phyloP scores from a whole-genome alignment of 2,888 invertebrate genomes.

The Holacanthella duospinosa region DNA sequence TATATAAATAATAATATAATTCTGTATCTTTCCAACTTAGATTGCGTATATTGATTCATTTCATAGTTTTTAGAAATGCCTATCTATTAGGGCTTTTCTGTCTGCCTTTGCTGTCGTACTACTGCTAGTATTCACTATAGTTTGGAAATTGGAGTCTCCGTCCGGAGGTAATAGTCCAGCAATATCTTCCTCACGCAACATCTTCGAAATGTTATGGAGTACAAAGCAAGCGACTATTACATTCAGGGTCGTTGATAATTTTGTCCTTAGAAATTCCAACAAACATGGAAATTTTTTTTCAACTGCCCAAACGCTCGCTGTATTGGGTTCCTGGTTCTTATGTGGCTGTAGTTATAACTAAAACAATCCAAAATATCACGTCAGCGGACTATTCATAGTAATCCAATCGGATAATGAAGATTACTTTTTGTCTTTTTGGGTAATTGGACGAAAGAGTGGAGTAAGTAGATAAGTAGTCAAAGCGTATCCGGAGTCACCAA shows the following conservation, averaged over 20 bases:
- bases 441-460: background rate
- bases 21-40: no score
- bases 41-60: no score
- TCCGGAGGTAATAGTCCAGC: background rate
- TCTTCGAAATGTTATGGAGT: conserved; percentile 6
- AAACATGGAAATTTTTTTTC: conserved; percentile 5
- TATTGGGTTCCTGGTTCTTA: conserved; percentile 1
- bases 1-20: no score
- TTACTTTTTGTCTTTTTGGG: background rate
- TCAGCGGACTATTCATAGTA: background rate
- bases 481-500: conserved; percentile 7
- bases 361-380: background rate
- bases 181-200: background rate
- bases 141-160: background rate
- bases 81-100: background rate
- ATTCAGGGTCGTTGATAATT: background rate
- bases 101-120: background rate
- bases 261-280: conserved; percentile 1
- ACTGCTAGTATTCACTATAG: no score
- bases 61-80: background rate
- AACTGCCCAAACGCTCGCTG: conserved; percentile 3
- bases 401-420: background rate
- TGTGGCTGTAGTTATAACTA: conserved; percentile 1
- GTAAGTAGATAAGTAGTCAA: background rate
- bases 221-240: conserved; percentile 9